A percentile compares a stretch with the other conserved stretches of the same genome.
Conservation (phyloP, 64 coral and sea anemone genomes). For the Trachythela sp. region DNA sequence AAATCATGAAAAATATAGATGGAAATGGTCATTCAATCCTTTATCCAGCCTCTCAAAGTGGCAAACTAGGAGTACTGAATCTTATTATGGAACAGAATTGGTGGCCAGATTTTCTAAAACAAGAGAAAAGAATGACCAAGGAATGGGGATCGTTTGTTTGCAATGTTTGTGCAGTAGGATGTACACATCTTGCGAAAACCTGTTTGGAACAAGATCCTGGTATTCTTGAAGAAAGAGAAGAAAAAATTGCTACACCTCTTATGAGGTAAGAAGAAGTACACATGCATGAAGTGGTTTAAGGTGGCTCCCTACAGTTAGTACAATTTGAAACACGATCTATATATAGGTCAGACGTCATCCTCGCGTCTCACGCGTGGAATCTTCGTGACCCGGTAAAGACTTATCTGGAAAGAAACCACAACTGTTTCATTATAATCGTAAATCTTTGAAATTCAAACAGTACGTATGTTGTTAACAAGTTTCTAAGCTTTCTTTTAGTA, state of each 20-base stretch:
- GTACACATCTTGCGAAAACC: not conserved
- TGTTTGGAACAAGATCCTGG: not conserved
- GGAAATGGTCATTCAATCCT: not conserved
- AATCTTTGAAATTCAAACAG: no score
- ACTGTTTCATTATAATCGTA: no score
- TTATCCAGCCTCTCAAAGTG: not conserved
- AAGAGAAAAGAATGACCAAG: not conserved
- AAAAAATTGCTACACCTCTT: not conserved
- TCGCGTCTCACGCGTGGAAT: no score
- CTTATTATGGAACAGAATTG: not conserved
- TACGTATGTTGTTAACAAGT: no score
- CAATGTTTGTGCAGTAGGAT: not conserved
- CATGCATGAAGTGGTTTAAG: no score
- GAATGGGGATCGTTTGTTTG: not conserved
- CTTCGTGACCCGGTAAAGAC: no score
- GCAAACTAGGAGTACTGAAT: not conserved
- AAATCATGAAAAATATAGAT: not conserved
- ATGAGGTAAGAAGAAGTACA: not conserved
- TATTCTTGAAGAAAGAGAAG: not conserved
- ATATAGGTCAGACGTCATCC: no score
- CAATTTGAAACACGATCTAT: no score
- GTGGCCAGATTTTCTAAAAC: not conserved
- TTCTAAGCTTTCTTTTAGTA: no score
- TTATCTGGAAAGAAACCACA: no score
- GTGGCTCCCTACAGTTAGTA: no score